A percentile compares a stretch with the other conserved stretches of the same genome.
Evolutionary conservation across 2,888 invertebrate species (phyloP).

Genomic region (Amblyteles armatorius): DNA sequence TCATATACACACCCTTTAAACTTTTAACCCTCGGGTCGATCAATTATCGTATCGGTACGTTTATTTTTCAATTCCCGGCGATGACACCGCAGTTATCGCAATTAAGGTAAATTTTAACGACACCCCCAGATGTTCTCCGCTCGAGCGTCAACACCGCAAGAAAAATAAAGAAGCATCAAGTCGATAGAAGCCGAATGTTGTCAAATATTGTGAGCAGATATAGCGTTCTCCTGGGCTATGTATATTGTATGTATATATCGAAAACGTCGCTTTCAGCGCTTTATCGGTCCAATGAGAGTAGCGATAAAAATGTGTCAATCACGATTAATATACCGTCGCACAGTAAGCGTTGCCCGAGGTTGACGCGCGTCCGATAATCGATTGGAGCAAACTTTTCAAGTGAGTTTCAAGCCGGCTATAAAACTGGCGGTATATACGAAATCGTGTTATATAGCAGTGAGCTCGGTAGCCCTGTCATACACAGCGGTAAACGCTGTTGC

Average conservation of each 20-base stretch:
- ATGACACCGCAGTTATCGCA: not conserved
- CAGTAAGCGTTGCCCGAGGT: slow-evolving; percentile 5
- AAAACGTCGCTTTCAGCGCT: slow-evolving; percentile 11
- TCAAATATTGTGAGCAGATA: not conserved
- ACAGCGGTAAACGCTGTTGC: slow-evolving; percentile 13
- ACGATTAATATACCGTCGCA: slow-evolving; percentile 41
- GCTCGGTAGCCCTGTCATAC: not conserved
- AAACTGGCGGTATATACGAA: not conserved
- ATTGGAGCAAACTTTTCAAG: slow-evolving; percentile 46
- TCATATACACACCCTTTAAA: not conserved
- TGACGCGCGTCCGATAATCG: slow-evolving; percentile 45
- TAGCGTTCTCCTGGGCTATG: not conserved
- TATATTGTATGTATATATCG: not conserved
- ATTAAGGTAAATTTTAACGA: not conserved
- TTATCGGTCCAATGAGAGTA: slow-evolving; percentile 37
- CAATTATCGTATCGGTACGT: not conserved
- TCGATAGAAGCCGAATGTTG: not conserved
- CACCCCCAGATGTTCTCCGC: not conserved
- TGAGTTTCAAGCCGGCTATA: slow-evolving; percentile 11
- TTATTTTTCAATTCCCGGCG: not conserved
- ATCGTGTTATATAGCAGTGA: not conserved
- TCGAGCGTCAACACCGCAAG: not conserved
- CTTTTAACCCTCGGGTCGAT: not conserved
- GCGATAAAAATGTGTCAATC: slow-evolving; percentile 58
- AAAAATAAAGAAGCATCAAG: not conserved